These are phyloP conservation scores for Micrasema longulum DNA, from an alignment of 1,140 invertebrate genomes.

Conservation along the genomic window DNA sequence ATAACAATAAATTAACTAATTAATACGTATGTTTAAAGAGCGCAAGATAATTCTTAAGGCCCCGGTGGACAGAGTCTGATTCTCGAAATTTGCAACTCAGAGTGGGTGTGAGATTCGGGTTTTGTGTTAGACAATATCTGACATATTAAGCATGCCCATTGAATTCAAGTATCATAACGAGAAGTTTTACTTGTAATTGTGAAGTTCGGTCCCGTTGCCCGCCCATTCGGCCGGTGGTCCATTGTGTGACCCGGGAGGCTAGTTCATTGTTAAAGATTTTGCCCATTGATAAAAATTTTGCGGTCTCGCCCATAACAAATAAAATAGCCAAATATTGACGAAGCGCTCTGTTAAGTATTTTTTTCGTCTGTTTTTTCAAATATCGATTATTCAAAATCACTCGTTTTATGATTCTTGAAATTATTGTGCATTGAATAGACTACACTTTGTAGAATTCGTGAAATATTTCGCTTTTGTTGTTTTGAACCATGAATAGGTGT, in stretches of 20 bases:
- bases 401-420: neutral
- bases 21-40: no score
- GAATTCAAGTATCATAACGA: conserved; percentile 29
- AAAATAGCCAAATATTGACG: conserved; percentile 49
- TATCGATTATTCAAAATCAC: conserved; percentile 25
- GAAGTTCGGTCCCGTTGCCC: conserved; percentile 5
- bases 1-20: no score
- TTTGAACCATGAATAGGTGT: no score
- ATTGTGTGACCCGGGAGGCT: conserved; percentile 34
- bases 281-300: conserved; percentile 41
- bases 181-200: conserved; percentile 19
- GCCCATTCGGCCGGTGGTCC: conserved; percentile 29
- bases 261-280: conserved; percentile 34
- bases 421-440: no score
- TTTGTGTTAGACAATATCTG: conserved; percentile 23
- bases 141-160: conserved; percentile 31
- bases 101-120: conserved; percentile 35
- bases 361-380: conserved; percentile 6
- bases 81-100: no score
- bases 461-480: conserved; percentile 23
- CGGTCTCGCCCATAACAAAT: conserved; percentile 37
- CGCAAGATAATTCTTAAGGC: no score
- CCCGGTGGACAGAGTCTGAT: no score
- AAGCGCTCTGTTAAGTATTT: conserved; percentile 7
- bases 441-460: no score